These are phyloP conservation scores for Drosophila helvetica DNA, from an alignment of 2,888 invertebrate species.

Conservation along the genomic window DNA sequence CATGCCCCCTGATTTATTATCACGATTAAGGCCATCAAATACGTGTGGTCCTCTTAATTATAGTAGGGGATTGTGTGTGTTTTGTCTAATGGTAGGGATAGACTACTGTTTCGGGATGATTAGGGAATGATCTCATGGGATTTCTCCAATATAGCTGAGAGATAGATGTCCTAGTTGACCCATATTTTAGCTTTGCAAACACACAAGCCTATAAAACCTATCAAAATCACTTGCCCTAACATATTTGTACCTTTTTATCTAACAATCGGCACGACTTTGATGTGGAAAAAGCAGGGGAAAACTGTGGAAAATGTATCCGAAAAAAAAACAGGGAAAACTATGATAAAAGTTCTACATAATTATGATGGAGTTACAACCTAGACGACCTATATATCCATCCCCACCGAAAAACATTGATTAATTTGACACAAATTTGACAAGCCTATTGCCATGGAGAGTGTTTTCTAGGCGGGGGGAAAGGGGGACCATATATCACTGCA, in stretches of 20 bases:
- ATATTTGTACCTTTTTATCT: background rate
- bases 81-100: background rate
- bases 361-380: background rate
- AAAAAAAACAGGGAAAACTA: background rate
- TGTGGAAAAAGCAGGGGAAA: background rate
- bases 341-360: background rate
- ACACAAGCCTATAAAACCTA: background rate
- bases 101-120: background rate
- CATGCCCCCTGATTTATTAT: constrained; percentile 62
- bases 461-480: background rate
- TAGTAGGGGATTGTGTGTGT: background rate
- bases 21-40: constrained; percentile 53
- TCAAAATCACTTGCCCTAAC: background rate
- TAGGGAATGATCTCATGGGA: background rate
- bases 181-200: background rate
- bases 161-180: background rate
- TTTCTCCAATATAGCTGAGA: background rate
- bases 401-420: constrained; percentile 46
- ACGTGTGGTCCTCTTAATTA: constrained; percentile 66
- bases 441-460: constrained; percentile 47
- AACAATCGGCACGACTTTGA: background rate
- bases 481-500: background rate
- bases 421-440: constrained; percentile 75
- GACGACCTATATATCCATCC: constrained; percentile 20
- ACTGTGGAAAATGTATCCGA: background rate